phyloP scores from a whole-genome alignment of 2,113 vertebrate species.

The Mus spicilegus region DNA sequence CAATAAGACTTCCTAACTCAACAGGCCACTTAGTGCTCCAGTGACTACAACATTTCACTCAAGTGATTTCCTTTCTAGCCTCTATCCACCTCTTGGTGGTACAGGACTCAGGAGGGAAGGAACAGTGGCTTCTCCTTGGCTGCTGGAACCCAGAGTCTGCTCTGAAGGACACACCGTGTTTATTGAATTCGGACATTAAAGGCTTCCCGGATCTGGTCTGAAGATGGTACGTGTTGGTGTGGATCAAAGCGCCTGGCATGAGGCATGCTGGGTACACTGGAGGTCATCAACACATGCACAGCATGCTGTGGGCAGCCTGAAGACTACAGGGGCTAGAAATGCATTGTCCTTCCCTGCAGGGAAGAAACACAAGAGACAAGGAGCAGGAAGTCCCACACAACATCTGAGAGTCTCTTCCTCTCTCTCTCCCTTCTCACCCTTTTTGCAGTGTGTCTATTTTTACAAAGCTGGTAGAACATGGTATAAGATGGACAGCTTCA shows the following conservation, averaged over 20 bases:
- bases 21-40: accelerated
- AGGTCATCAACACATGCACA: not conserved
- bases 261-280: not conserved
- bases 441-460: constrained; percentile 28
- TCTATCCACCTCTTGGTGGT: not conserved
- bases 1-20: not conserved
- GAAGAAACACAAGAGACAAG: not conserved
- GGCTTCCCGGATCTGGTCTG: not conserved
- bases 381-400: not conserved
- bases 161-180: not conserved
- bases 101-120: not conserved
- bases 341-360: not conserved
- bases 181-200: not conserved
- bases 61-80: not conserved
- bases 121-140: not conserved
- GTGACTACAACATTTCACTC: not conserved
- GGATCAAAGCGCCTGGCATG: not conserved
- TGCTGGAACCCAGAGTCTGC: not conserved
- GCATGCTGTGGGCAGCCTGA: no score
- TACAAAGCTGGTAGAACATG: accelerated
- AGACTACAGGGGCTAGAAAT: not conserved
- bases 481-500: not conserved
- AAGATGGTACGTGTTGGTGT: not conserved
- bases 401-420: not conserved
- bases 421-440: not conserved